Conservation (phyloP, 2,888 invertebrate genomes). For the Drosophila incognita region DNA sequence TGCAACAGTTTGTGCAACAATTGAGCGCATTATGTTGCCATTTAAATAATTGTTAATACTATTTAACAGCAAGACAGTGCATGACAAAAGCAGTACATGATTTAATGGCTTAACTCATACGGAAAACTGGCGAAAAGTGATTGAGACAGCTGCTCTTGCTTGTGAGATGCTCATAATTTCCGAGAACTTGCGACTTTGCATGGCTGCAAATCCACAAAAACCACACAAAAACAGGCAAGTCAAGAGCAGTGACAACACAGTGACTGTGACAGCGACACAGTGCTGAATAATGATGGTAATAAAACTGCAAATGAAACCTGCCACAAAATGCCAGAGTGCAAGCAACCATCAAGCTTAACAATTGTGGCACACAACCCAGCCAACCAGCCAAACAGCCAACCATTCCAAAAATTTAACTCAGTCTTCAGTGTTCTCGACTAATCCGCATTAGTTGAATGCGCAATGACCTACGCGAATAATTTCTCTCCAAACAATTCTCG, state of each 20-base stretch:
- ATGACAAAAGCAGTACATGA: conserved; percentile 28
- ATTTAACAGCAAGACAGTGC: neutral
- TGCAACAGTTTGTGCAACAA: conserved; percentile 11
- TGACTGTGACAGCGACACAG: conserved; percentile 15
- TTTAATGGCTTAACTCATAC: conserved; percentile 22
- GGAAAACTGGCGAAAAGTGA: conserved; percentile 23
- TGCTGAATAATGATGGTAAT: conserved; percentile 66
- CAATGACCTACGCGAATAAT: conserved; percentile 49
- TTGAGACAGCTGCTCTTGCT: conserved; percentile 23
- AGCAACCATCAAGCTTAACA: conserved; percentile 38
- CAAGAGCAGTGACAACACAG: conserved; percentile 44
- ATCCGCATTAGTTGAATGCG: conserved; percentile 59
- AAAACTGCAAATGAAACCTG: conserved; percentile 62
- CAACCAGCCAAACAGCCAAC: neutral
- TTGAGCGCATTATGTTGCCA: neutral
- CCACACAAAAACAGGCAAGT: conserved; percentile 39
- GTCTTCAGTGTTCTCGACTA: conserved; percentile 18
- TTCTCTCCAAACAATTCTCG: conserved; percentile 40
- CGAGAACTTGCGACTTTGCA: conserved; percentile 3
- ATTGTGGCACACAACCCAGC: conserved; percentile 5
- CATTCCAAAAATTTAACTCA: conserved; percentile 9
- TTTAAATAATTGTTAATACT: conserved; percentile 8
- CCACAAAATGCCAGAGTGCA: conserved; percentile 55
- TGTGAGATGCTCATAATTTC: conserved; percentile 6
- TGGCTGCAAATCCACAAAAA: conserved; percentile 22